These are phyloP conservation scores for Stomatorhinus walkeri DNA, from an alignment of 2,797 vertebrate genomes.

Conservation along the genomic window DNA sequence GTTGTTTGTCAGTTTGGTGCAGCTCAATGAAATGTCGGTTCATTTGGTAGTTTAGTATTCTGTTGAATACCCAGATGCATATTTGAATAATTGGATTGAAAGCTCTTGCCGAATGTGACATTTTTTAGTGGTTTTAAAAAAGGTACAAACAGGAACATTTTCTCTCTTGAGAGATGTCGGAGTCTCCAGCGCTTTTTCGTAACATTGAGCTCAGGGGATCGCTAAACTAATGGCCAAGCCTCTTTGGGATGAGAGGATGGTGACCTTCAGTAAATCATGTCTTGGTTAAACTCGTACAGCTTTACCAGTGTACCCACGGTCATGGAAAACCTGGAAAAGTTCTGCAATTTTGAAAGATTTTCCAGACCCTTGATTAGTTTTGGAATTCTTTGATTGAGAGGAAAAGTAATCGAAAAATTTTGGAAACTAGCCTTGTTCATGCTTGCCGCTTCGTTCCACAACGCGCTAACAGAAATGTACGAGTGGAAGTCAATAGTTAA, in stretches of 20 bases:
- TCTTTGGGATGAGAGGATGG: background rate
- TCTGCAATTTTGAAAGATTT: no score
- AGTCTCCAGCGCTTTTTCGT: background rate
- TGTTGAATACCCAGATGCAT: background rate
- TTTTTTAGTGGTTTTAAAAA: background rate
- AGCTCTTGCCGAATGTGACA: background rate
- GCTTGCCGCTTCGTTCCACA: no score
- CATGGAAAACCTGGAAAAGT: no score
- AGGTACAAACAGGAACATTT: background rate
- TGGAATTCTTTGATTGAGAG: no score
- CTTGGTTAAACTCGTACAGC: background rate
- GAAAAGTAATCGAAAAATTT: no score
- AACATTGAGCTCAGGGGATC: background rate
- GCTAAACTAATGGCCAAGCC: background rate
- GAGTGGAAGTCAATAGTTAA: no score
- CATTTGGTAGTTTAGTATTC: conserved; percentile 6
- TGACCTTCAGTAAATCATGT: background rate
- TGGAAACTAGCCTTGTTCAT: no score
- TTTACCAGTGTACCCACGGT: no score
- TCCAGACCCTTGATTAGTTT: no score
- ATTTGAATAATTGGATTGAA: background rate
- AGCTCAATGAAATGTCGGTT: background rate
- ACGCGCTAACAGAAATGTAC: no score
- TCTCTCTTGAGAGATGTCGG: background rate
- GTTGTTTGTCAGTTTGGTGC: background rate